Evolutionary conservation across 2,113 vertebrate species (phyloP).

Genomic region (Sebastes fasciatus): DNA sequence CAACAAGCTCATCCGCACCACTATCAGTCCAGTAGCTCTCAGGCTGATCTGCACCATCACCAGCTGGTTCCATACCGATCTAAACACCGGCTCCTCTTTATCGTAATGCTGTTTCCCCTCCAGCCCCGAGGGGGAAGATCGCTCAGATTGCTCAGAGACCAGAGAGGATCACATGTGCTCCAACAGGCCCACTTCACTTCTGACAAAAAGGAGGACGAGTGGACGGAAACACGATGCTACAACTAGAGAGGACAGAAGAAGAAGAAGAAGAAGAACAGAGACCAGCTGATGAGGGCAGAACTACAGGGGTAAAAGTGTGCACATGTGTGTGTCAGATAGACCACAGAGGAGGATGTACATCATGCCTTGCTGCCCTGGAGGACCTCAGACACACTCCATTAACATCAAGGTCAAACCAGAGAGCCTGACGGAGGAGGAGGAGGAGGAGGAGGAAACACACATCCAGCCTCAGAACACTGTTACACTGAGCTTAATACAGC

Average conservation of each 20-base stretch:
- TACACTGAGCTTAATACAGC: not conserved
- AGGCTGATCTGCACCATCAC: constrained; percentile 27
- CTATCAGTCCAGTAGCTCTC: not conserved
- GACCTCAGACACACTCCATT: constrained; percentile 67
- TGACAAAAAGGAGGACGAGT: not conserved
- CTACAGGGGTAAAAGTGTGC: not conserved
- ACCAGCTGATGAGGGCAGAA: not conserved
- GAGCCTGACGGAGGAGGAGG: constrained; percentile 40
- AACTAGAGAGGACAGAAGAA: not conserved
- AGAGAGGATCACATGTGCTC: not conserved
- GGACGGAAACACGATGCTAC: not conserved
- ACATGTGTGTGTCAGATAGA: constrained; percentile 13
- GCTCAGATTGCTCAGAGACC: not conserved
- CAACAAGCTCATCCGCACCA: not conserved
- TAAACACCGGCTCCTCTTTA: constrained; percentile 33
- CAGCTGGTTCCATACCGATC: not conserved
- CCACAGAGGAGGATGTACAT: constrained; percentile 40
- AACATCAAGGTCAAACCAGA: constrained; percentile 53
- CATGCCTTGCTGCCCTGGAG: constrained; percentile 54
- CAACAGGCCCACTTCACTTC: not conserved
- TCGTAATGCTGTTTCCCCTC: constrained; percentile 30
- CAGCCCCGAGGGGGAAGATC: not conserved
- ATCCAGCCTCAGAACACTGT: not conserved
- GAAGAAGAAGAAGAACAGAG: not conserved
- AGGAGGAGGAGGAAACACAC: constrained; percentile 37